Conservation (phyloP, 2,888 invertebrate genomes). For the Hemithea aestivaria region DNA sequence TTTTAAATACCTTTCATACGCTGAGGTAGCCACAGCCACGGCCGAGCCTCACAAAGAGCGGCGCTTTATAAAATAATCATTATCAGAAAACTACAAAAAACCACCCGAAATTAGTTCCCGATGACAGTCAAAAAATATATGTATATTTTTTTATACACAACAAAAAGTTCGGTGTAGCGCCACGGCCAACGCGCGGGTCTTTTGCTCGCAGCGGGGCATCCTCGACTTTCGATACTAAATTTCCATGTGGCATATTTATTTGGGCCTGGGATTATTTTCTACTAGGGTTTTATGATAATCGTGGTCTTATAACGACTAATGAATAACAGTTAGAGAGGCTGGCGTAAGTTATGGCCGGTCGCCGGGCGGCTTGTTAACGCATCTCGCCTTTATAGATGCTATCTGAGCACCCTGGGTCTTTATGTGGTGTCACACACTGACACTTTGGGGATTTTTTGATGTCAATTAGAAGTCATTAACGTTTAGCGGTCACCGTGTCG, state of each 20-base stretch:
- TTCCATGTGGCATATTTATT: conserved; percentile 73
- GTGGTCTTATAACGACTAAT: conserved; percentile 60
- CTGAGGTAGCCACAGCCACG: no score
- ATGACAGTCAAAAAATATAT: conserved; percentile 77
- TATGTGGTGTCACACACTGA: conserved; percentile 10
- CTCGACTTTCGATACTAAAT: conserved; percentile 61
- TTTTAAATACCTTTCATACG: conserved; percentile 2
- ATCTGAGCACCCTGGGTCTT: conserved; percentile 8
- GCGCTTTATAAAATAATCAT: conserved; percentile 66
- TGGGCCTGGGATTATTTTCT: conserved; percentile 66
- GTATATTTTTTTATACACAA: conserved; percentile 54
- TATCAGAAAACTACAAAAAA: conserved; percentile 71
- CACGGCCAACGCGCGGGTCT: conserved; percentile 60
- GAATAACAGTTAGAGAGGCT: conserved; percentile 56
- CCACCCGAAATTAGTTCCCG: conserved; percentile 75
- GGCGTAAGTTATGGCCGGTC: conserved; percentile 17
- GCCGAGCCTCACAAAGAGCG: conserved; percentile 32
- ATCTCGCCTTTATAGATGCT: not conserved
- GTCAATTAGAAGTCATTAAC: conserved; percentile 3
- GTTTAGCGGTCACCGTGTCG: no score
- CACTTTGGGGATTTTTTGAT: conserved; percentile 11
- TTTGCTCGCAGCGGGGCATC: conserved; percentile 63
- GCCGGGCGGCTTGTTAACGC: conserved; percentile 19
- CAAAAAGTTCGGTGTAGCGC: conserved; percentile 55
- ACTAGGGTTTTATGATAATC: conserved; percentile 74